Conservation (phyloP, 2,797 vertebrate genomes). For the Scleropages formosus region DNA sequence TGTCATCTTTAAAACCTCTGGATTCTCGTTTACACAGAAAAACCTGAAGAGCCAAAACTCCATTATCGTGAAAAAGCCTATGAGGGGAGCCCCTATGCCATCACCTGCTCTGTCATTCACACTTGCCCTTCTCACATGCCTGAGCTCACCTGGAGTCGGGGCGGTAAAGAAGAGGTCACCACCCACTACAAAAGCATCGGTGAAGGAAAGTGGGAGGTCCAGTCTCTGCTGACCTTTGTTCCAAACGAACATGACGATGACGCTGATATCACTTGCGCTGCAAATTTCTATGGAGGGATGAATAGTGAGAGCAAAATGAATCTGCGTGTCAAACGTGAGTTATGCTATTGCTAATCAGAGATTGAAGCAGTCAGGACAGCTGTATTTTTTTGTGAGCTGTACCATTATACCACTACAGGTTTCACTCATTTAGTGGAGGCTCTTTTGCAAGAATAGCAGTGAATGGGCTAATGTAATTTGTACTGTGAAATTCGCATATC, state of each 20-base stretch:
- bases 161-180: accelerated
- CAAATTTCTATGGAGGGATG: not conserved
- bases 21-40: not conserved
- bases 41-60: slow-evolving; percentile 26
- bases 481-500: too few relatives aligned
- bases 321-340: slow-evolving; percentile 59
- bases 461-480: not conserved
- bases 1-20: not conserved
- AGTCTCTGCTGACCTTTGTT: slow-evolving; percentile 49
- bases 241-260: slow-evolving; percentile 48
- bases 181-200: slow-evolving; percentile 26
- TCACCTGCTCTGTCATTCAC: slow-evolving; percentile 53
- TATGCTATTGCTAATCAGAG: not conserved
- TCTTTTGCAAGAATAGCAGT: too few relatives aligned
- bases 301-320: not conserved
- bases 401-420: too few relatives aligned
- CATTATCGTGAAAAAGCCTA: not conserved
- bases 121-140: slow-evolving; percentile 53
- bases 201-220: slow-evolving; percentile 46
- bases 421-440: not conserved
- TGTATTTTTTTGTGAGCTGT: not conserved
- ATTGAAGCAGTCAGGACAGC: too few relatives aligned
- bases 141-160: slow-evolving; percentile 48
- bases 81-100: slow-evolving; percentile 33
- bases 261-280: slow-evolving; percentile 47